phyloP scores from a whole-genome alignment of 2,797 vertebrate species.

The Helostoma temminkii region DNA sequence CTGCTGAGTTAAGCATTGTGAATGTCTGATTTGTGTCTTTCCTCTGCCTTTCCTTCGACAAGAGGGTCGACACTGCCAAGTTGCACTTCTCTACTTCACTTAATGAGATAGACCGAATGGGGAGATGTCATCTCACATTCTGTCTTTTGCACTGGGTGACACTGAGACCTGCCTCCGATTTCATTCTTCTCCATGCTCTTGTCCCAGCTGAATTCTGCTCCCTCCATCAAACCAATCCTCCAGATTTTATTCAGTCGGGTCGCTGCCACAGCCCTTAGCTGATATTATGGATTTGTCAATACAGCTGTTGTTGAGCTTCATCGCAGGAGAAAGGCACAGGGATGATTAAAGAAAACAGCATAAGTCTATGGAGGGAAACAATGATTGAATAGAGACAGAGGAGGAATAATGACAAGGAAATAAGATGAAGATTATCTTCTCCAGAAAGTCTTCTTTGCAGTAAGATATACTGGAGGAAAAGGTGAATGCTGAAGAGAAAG shows the following conservation, averaged over 20 bases:
- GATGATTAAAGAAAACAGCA: constrained; percentile 46
- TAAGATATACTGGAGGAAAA: constrained; percentile 7
- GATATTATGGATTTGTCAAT: constrained; percentile 70
- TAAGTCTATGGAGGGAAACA: constrained; percentile 6
- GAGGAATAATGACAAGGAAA: constrained; percentile 10
- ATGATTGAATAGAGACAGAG: constrained; percentile 48
- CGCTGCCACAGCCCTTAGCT: constrained; percentile 13
- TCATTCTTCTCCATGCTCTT: constrained; percentile 14
- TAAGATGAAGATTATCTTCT: constrained; percentile 19
- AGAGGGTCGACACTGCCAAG: constrained; percentile 57
- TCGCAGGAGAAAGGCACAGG: constrained; percentile 33
- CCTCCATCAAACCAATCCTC: constrained; percentile 54
- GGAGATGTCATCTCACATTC: constrained; percentile 74
- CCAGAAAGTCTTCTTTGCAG: constrained; percentile 1
- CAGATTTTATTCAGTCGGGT: constrained; percentile 44
- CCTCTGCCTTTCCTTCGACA: constrained; percentile 46
- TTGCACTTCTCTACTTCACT: constrained; percentile 66
- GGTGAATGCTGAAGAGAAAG: constrained; percentile 15
- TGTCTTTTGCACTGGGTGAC: constrained; percentile 57
- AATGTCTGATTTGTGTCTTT: constrained; percentile 54
- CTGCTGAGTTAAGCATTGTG: constrained; percentile 69
- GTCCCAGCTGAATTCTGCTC: constrained; percentile 18
- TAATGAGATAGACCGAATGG: constrained; percentile 69
- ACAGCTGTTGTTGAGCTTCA: constrained; percentile 44
- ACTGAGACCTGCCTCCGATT: constrained; percentile 27